Evolutionary conservation across 1,140 invertebrate genomes (phyloP).

Genomic region (Neodiprion pinetum): DNA sequence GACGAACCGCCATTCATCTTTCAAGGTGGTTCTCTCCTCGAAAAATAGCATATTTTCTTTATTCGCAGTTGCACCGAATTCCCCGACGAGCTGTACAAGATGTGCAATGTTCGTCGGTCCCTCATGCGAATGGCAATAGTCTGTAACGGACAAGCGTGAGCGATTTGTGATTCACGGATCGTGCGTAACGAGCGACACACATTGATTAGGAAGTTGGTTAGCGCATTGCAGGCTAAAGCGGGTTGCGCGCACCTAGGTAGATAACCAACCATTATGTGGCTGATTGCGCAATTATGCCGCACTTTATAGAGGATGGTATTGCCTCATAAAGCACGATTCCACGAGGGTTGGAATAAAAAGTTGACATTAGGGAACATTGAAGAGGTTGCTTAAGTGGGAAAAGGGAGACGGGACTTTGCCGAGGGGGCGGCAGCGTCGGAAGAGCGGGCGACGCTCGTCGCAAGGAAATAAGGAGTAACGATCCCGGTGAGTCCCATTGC

Average conservation of each 20-base stretch:
- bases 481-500: slow-evolving; percentile 18
- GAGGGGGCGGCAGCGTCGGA: background rate
- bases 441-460: background rate
- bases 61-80: too few species aligned
- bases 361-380: slow-evolving; percentile 14
- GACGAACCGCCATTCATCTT: too few species aligned
- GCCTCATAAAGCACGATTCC: slow-evolving; percentile 16
- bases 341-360: slow-evolving; percentile 15
- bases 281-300: slow-evolving; percentile 17
- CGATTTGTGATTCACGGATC: too few species aligned
- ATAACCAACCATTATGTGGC: slow-evolving; percentile 15
- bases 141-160: too few species aligned
- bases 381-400: slow-evolving; percentile 16
- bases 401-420: slow-evolving; percentile 11
- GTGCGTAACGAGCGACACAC: too few species aligned
- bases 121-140: too few species aligned
- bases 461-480: slow-evolving; percentile 18
- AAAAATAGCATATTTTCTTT: too few species aligned
- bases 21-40: too few species aligned
- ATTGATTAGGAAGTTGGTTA: background rate
- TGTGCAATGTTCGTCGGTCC: too few species aligned
- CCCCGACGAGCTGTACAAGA: too few species aligned
- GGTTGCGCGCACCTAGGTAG: background rate
- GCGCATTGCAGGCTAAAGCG: background rate
- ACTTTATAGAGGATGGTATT: slow-evolving; percentile 16